A percentile compares a stretch with the other conserved stretches of the same genome.
phyloP scores from a whole-genome alignment of 92 coral and sea anemone genomes.

The Epizoanthus ramosus region DNA sequence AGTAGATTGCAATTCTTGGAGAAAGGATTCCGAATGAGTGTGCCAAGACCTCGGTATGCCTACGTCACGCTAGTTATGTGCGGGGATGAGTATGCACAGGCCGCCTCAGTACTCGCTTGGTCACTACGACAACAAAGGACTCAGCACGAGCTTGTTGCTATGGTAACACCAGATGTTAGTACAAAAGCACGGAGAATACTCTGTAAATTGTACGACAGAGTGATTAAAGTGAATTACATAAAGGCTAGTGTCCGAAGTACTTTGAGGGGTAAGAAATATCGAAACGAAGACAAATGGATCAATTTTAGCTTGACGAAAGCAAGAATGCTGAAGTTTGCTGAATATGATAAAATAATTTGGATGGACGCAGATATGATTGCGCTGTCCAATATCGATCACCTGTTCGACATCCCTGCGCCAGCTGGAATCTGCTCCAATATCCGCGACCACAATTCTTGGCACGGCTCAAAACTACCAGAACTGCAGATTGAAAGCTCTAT shows the following conservation, averaged over 20 bases:
- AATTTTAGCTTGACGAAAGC: slow-evolving; percentile 82
- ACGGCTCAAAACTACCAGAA: slow-evolving; percentile 77
- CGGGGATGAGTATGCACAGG: slow-evolving; percentile 80
- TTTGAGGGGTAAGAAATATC: slow-evolving; percentile 75
- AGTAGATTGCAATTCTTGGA: slow-evolving; percentile 49
- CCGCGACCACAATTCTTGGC: slow-evolving; percentile 76
- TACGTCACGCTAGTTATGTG: slow-evolving; percentile 89
- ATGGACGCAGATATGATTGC: slow-evolving; percentile 84
- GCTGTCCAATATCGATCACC: slow-evolving; percentile 64
- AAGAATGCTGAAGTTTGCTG: slow-evolving; percentile 75
- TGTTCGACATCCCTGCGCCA: slow-evolving; percentile 73
- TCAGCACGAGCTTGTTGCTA: slow-evolving; percentile 81
- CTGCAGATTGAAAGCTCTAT: slow-evolving; percentile 73
- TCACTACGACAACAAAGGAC: slow-evolving; percentile 84
- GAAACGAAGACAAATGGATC: slow-evolving; percentile 76
- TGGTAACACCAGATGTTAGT: slow-evolving; percentile 91
- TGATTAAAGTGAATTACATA: slow-evolving; percentile 69
- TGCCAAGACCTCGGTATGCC: slow-evolving; percentile 85
- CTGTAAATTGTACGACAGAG: slow-evolving; percentile 81
- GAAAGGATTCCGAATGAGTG: slow-evolving; percentile 57
- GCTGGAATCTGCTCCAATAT: slow-evolving; percentile 93
- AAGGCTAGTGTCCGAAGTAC: slow-evolving; percentile 64
- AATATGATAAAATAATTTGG: slow-evolving; percentile 80
- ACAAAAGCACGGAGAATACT: slow-evolving; percentile 63
- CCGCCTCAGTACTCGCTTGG: slow-evolving; percentile 86